These are phyloP conservation scores for Maylandia zebra DNA, from an alignment of 2,113 vertebrate species.

Conservation along the genomic window DNA sequence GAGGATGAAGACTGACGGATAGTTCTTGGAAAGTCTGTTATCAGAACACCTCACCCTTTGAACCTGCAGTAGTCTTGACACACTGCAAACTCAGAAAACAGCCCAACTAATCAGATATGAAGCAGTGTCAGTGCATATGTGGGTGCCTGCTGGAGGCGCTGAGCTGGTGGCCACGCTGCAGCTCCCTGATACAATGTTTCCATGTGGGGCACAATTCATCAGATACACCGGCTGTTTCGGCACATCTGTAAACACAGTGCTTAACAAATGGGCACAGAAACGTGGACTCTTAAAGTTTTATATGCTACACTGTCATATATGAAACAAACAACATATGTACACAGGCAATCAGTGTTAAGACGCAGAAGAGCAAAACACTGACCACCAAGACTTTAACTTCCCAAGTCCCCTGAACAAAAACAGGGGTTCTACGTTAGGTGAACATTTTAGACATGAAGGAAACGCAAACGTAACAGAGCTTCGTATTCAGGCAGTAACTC, in stretches of 20 bases:
- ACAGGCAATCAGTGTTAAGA: not conserved
- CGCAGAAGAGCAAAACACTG: not conserved
- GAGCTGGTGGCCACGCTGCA: not conserved
- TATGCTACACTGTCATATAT: not conserved
- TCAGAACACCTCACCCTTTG: not conserved
- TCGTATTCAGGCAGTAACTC: not conserved
- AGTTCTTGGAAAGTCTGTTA: not conserved
- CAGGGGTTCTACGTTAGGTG: not conserved
- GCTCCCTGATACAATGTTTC: not conserved
- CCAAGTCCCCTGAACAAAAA: not conserved
- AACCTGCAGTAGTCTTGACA: not conserved
- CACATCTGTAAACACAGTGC: not conserved
- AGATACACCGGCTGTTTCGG: not conserved
- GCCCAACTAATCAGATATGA: not conserved
- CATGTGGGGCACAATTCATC: not conserved
- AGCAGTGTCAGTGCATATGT: not conserved
- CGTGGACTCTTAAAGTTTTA: not conserved
- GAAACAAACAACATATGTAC: not conserved
- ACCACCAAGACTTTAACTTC: not conserved
- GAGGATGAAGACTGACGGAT: not conserved
- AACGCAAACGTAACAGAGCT: not conserved
- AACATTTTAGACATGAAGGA: not conserved
- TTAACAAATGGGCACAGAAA: not conserved
- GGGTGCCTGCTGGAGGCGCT: not conserved
- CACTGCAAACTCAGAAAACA: not conserved